These are phyloP conservation scores for Drosophila phalerata DNA, from an alignment of 2,888 invertebrate species.

Conservation along the genomic window DNA sequence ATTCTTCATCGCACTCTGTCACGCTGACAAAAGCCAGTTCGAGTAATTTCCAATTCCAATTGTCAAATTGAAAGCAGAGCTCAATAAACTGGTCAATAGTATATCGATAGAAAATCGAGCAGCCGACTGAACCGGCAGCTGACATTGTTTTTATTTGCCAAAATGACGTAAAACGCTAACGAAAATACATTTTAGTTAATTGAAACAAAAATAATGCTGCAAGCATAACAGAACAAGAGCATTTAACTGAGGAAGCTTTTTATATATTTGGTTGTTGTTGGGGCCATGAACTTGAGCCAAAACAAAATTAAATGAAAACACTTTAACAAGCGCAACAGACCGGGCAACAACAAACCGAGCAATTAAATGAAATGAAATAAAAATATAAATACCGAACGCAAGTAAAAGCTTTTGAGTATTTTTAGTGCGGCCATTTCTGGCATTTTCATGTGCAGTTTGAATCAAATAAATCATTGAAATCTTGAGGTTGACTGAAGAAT, in stretches of 20 bases:
- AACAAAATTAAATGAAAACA: slow-evolving; percentile 66
- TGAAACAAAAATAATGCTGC: slow-evolving; percentile 53
- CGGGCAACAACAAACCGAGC: slow-evolving; percentile 41
- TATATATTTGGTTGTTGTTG: slow-evolving; percentile 33
- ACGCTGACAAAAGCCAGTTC: slow-evolving; percentile 17
- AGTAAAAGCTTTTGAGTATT: slow-evolving; percentile 56
- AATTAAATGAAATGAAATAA: slow-evolving; percentile 67
- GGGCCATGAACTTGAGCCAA: slow-evolving; percentile 75
- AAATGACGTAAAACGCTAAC: slow-evolving; percentile 43
- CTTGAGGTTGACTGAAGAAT: slow-evolving; percentile 10
- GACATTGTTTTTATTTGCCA: slow-evolving; percentile 30
- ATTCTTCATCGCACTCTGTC: slow-evolving; percentile 24
- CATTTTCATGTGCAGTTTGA: slow-evolving; percentile 56
- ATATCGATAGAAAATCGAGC: slow-evolving; percentile 5
- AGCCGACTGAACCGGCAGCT: slow-evolving; percentile 7
- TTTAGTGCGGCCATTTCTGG: slow-evolving; percentile 59
- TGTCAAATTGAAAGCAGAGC: slow-evolving; percentile 24
- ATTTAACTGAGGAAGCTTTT: slow-evolving; percentile 60
- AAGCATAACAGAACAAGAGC: slow-evolving; percentile 26
- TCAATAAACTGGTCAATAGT: slow-evolving; percentile 27
- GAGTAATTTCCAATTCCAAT: slow-evolving; percentile 41
- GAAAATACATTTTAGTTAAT: slow-evolving; percentile 65
- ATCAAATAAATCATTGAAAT: slow-evolving; percentile 69
- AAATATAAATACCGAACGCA: slow-evolving; percentile 51
- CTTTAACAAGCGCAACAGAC: slow-evolving; percentile 64